Base-by-base conservation (phyloP, 2,888 invertebrate genomes). In the Noctua comes region DNA sequence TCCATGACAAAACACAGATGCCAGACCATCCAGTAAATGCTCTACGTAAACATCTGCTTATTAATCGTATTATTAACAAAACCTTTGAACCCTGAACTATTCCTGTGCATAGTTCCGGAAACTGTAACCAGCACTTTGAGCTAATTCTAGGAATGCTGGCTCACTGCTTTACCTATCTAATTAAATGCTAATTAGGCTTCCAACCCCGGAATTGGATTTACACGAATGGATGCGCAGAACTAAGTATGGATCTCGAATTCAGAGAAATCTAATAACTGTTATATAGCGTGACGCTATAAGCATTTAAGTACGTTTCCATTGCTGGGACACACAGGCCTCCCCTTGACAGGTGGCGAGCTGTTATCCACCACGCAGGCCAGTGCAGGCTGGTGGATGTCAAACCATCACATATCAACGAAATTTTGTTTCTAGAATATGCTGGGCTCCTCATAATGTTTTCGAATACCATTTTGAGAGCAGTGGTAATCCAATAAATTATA, bases 101-200 rank as follows among this genome's bases (percentile, higher is more conserved):
- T 46, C 43, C 66, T 27, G 76, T 16, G 51, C 48, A 76, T 24
- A 54, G 76, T 59, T 76, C 24, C 43, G 59, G 83, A 68, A 82
- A 59, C 11, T n/a, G 21, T 79, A 46, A 62, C 40, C 31, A 57
- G 16, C 65, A 40, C 46, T 36, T n/a, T 5, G 48, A 66, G 31
- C 27, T 46, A 43, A 46, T 51, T 54, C 51, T 24, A 59, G 57
- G 31, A 59, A 76, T 62, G 46, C 77, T 43, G 59, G 43, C 24
- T 59, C 27, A 83, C 59, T 51, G 76, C 43, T 68, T 68, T 36
- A 66, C 27, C 3, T 43, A 57, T 27, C 0, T 68, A 80, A 81
- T 83, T 81, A 66, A 69, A 76, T 76, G 51, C 16, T 83, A 68
- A 79, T 79, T 51, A 75, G 0, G 8, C 16, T 46, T 68, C 48